Percentiles rank a stretch among this genome's conserved stretches.
phyloP scores from a whole-genome alignment of 2,888 invertebrate genomes.

The Aethes cnicana region DNA sequence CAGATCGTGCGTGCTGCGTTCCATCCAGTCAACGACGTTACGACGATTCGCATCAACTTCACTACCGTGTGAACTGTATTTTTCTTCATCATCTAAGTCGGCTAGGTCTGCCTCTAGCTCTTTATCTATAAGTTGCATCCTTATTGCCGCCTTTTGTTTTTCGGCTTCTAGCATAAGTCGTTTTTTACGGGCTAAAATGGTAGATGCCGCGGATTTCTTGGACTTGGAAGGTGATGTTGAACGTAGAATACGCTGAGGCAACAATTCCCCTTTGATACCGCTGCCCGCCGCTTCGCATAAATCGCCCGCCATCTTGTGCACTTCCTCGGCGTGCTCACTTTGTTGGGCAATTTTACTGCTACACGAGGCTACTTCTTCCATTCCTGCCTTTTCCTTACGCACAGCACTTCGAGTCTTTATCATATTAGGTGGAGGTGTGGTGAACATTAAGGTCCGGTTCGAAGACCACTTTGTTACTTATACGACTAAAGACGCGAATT shows the following conservation, averaged over 20 bases:
- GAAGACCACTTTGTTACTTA: too few relatives aligned
- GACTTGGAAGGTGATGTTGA: background rate
- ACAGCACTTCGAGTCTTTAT: background rate
- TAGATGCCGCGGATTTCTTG: background rate
- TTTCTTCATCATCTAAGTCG: constrained; percentile 1
- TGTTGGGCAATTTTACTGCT: background rate
- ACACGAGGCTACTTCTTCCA: background rate
- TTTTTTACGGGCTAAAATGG: background rate
- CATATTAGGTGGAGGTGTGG: background rate
- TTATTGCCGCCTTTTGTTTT: background rate
- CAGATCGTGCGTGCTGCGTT: background rate
- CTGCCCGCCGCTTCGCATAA: background rate
- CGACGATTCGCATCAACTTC: background rate
- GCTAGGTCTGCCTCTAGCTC: constrained; percentile 13
- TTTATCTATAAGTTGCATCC: constrained; percentile 12
- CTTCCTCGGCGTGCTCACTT: background rate
- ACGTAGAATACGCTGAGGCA: background rate
- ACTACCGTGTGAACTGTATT: background rate
- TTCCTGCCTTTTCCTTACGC: background rate
- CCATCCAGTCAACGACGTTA: background rate
- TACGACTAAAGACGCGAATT: too few relatives aligned
- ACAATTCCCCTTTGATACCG: background rate
- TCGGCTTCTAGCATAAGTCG: constrained; percentile 3
- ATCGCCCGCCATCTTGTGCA: background rate
- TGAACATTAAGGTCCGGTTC: background rate